Evolutionary conservation across 2,888 invertebrate species (phyloP), one percentile per base, ranked within the genome.

Genomic region (Pyralis farinalis): DNA sequence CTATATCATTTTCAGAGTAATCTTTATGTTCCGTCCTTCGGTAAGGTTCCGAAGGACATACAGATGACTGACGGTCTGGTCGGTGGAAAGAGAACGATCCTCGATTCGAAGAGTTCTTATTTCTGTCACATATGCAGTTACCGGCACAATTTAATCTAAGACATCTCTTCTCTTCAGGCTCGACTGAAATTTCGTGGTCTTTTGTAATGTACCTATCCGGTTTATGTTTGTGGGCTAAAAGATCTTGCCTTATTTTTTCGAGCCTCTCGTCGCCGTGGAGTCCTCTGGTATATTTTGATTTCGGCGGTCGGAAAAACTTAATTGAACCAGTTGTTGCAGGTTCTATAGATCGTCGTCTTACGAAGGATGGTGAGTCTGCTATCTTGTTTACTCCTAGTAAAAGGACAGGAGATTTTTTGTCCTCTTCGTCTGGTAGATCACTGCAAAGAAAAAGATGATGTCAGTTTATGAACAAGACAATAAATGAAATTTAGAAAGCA

Each of bases 371-470:
- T 0, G 88, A 88, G 46, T 88, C 88, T 3, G 82, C 76, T 56
- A 81, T 90, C 68, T 91, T 91, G 71, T 90, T 92, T 46, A 92
- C 91, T 46, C 91, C 91, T 65, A 92, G 71, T 37, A 92, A 90
- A 44, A 92, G 85, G 36, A 92, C 92, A 7, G 90, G 87, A 37
- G 91, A 90, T 51, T 91, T 90, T 63, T 89, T 90, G 56, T 92
- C 92, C 58, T 90, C 89, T 59, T 87, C 84, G 67, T 92, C 91
- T 16, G 92, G 92, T 43, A 92, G 85, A 61, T 92, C 92, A 66
- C 92, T 92, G 90, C 34, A 85, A 86, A 62, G 49, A 64, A 47
- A 60, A 20, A 45, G 31, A 35, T 10, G 7, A 30, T 37, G 6
- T 32, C 33, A 36, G 25, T 25, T 25, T 12, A 12, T 46, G 37